Conservation (phyloP, 2,113 vertebrate species). For the Cochlearius cochlearius region DNA sequence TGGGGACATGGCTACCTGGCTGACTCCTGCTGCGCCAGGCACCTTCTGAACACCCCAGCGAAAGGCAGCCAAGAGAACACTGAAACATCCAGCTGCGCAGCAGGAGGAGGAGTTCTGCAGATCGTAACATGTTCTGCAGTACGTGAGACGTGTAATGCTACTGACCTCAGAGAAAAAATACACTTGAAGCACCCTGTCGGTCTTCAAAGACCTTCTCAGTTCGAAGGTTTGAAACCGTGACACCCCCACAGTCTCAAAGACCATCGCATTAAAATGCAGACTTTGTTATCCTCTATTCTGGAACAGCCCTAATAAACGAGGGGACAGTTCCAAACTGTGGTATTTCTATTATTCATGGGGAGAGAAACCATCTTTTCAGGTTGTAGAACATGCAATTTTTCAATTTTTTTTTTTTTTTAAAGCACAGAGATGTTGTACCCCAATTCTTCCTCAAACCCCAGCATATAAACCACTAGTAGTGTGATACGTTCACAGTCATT, state of each 20-base stretch:
- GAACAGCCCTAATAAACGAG: not conserved
- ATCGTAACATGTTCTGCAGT: not conserved
- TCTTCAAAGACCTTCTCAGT: not conserved
- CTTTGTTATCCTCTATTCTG: not conserved
- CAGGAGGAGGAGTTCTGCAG: not conserved
- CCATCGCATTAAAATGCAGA: not conserved
- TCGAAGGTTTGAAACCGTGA: not conserved
- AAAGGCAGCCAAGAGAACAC: not conserved
- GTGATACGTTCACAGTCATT: accelerated
- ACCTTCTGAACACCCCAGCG: not conserved
- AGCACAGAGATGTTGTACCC: not conserved
- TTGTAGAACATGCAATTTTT: not conserved
- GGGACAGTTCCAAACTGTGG: no score
- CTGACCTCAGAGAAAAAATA: not conserved
- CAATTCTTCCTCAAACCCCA: not conserved
- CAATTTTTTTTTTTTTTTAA: not conserved
- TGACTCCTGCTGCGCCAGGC: no score
- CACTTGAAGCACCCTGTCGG: not conserved
- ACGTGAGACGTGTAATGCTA: not conserved
- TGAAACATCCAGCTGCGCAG: not conserved
- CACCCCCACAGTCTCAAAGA: not conserved
- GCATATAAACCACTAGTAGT: not conserved
- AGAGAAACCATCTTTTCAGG: not conserved
- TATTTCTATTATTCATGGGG: not conserved
- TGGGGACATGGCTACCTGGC: no score